A percentile compares a stretch with the other conserved stretches of the same genome.
Conservation (phyloP, 2,888 invertebrate species). For the Lysandra coridon region DNA sequence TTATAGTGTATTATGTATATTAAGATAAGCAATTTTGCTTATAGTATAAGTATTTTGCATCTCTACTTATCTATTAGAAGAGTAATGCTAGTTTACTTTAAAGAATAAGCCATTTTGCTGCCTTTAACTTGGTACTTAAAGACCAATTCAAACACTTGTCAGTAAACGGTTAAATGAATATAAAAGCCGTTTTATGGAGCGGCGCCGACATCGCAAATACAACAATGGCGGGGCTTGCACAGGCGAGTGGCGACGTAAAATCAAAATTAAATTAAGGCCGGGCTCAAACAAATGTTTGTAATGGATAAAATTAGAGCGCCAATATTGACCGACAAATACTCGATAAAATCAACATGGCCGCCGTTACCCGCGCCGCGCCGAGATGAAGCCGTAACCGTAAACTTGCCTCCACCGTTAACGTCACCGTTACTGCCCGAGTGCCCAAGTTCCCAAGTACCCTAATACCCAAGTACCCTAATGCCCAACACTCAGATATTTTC, state of each 20-base stretch:
- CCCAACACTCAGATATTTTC: background rate
- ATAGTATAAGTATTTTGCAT: too few species aligned
- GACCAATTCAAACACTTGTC: background rate
- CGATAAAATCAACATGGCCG: background rate
- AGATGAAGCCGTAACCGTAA: background rate
- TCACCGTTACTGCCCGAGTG: background rate
- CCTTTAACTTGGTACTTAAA: too few species aligned
- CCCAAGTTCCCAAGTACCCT: too few species aligned
- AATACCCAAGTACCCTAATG: background rate
- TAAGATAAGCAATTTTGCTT: too few species aligned
- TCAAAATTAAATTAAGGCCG: conserved; percentile 7
- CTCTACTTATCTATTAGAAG: too few species aligned
- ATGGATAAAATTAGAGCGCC: conserved; percentile 17
- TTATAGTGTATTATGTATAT: too few species aligned
- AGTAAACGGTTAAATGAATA: background rate
- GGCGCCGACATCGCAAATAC: background rate
- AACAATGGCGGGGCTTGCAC: background rate
- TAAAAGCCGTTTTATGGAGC: background rate
- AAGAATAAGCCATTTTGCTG: background rate
- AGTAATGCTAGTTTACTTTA: too few species aligned
- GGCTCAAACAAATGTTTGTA: conserved; percentile 1
- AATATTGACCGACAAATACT: conserved; percentile 33
- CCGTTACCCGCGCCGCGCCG: background rate
- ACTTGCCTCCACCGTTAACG: background rate
- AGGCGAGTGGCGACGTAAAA: background rate